These are phyloP conservation scores for Eurytoma californica DNA, from an alignment of 2,888 invertebrate genomes.

Conservation along the genomic window DNA sequence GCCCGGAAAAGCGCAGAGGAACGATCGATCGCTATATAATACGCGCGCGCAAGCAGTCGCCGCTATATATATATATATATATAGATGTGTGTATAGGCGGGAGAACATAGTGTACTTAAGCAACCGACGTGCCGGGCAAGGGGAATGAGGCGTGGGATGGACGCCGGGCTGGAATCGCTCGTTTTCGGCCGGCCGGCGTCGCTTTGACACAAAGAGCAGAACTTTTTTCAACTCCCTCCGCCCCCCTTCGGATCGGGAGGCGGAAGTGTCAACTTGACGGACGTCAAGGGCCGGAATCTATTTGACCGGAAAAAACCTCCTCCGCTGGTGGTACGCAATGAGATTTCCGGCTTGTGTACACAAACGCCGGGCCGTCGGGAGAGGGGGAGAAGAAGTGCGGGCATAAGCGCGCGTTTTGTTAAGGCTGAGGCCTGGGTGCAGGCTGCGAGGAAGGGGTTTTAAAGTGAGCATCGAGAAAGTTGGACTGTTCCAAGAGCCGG, in stretches of 20 bases:
- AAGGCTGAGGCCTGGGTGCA: neutral
- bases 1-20: conserved; percentile 32
- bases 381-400: neutral
- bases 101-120: conserved; percentile 37
- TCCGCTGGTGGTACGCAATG: conserved; percentile 10
- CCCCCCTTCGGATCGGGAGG: neutral
- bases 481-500: conserved; percentile 15
- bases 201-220: no score
- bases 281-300: conserved; percentile 14
- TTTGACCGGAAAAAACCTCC: conserved; percentile 41
- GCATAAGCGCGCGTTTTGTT: conserved; percentile 11
- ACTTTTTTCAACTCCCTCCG: no score
- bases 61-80: neutral
- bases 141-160: conserved; percentile 15
- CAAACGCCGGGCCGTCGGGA: neutral
- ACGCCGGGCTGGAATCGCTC: neutral
- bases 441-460: neutral
- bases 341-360: conserved; percentile 32
- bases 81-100: conserved; percentile 7
- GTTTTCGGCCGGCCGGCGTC: no score
- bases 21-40: conserved; percentile 42
- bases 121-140: conserved; percentile 34
- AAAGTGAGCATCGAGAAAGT: neutral
- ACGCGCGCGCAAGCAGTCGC: neutral
- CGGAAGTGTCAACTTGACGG: conserved; percentile 16